phyloP scores from a whole-genome alignment of 2,888 invertebrate genomes.

The Xestia ashworthii region DNA sequence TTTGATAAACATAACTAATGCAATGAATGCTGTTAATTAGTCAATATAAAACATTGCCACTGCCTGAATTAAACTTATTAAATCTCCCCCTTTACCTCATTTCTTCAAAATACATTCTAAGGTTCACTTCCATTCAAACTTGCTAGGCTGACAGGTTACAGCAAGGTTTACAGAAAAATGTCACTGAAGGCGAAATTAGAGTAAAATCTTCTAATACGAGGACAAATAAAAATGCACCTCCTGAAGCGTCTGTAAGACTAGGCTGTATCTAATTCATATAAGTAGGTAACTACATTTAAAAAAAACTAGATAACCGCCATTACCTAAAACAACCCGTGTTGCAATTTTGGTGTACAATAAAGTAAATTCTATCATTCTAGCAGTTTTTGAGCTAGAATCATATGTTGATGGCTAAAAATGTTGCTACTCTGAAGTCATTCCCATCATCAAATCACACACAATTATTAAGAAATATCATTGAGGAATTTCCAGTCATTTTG shows the following conservation, averaged over 20 bases:
- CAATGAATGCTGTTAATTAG: not conserved
- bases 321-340: too few relatives aligned
- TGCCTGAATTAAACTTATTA: not conserved
- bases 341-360: not conserved
- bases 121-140: not conserved
- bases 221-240: not conserved
- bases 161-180: not conserved
- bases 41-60: not conserved
- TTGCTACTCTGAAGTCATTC: not conserved
- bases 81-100: not conserved
- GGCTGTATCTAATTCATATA: not conserved
- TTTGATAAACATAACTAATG: not conserved
- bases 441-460: not conserved
- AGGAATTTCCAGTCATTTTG: not conserved
- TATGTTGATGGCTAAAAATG: not conserved
- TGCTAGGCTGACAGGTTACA: not conserved
- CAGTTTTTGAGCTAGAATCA: not conserved
- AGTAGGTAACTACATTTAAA: not conserved
- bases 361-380: not conserved
- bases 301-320: not conserved
- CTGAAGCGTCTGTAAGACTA: not conserved
- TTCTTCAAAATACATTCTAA: not conserved
- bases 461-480: not conserved
- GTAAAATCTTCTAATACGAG: not conserved
- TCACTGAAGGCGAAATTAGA: not conserved